phyloP scores from a whole-genome alignment of 2,113 vertebrate genomes.

The Equus przewalskii region DNA sequence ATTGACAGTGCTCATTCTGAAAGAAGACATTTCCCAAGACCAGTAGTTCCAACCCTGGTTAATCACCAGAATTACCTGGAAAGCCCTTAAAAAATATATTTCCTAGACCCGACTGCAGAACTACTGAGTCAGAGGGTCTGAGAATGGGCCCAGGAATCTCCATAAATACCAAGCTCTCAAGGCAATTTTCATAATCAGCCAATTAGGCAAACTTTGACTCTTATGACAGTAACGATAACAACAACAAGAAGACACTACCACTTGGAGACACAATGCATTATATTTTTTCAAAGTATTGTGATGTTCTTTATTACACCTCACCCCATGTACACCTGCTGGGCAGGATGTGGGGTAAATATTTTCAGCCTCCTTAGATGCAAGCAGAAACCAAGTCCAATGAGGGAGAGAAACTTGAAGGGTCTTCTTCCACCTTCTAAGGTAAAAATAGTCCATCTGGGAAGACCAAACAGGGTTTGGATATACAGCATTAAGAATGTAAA shows the following conservation, averaged over 20 bases:
- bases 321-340: background rate
- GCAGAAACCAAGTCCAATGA: background rate
- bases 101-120: background rate
- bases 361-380: background rate
- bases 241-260: background rate
- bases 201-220: background rate
- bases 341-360: background rate
- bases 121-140: background rate
- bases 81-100: background rate
- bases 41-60: background rate
- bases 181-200: background rate
- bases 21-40: slow-evolving; percentile 5
- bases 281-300: slow-evolving; percentile 27
- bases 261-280: background rate
- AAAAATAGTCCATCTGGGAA: background rate
- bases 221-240: background rate
- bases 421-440: background rate
- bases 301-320: background rate
- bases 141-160: background rate
- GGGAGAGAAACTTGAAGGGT: background rate
- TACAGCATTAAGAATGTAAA: background rate
- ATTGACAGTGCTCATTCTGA: background rate
- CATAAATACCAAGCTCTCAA: background rate
- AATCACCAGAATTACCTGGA: background rate
- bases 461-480: background rate